Evolutionary conservation across 2,113 vertebrate genomes (phyloP).

Genomic region (Lophius piscatorius): DNA sequence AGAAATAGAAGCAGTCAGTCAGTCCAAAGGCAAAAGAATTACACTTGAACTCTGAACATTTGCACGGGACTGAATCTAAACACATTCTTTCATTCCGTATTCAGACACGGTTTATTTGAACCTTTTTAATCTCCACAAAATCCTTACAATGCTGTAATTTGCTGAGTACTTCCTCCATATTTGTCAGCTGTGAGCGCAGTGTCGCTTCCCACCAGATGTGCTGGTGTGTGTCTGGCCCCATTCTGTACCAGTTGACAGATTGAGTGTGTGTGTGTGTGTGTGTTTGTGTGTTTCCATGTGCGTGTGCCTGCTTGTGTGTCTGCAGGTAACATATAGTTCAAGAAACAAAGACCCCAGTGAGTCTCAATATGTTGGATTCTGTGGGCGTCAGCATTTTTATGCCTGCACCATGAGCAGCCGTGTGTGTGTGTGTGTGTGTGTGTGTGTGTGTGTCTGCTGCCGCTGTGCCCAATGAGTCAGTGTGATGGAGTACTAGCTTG

Average conservation of each 20-base stretch:
- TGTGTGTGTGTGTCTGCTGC: background rate
- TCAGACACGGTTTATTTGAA: too few relatives aligned
- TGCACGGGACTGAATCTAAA: too few relatives aligned
- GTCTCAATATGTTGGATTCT: constrained; percentile 6
- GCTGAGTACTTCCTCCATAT: constrained; percentile 1
- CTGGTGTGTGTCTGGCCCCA: constrained; percentile 34
- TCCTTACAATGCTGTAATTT: constrained; percentile 4
- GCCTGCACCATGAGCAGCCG: constrained; percentile 6
- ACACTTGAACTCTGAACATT: too few relatives aligned
- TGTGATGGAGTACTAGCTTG: constrained; percentile 40
- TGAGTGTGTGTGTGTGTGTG: constrained; percentile 12
- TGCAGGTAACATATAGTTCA: constrained; percentile 1
- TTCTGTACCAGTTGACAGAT: constrained; percentile 60
- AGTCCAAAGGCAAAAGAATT: too few relatives aligned
- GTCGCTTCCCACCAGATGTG: constrained; percentile 33
- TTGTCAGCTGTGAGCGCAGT: constrained; percentile 36
- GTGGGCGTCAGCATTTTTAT: constrained; percentile 34
- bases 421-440: constrained; percentile 4
- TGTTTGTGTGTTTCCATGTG: constrained; percentile 2
- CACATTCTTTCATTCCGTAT: too few relatives aligned
- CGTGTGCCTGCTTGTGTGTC: constrained; percentile 4
- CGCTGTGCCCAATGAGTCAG: constrained; percentile 64
- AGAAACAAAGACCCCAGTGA: background rate
- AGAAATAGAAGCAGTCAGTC: background rate
- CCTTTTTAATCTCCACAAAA: background rate